Evolutionary conservation across 2,797 vertebrate species (phyloP).

Genomic region (Peromyscus melanophrys): DNA sequence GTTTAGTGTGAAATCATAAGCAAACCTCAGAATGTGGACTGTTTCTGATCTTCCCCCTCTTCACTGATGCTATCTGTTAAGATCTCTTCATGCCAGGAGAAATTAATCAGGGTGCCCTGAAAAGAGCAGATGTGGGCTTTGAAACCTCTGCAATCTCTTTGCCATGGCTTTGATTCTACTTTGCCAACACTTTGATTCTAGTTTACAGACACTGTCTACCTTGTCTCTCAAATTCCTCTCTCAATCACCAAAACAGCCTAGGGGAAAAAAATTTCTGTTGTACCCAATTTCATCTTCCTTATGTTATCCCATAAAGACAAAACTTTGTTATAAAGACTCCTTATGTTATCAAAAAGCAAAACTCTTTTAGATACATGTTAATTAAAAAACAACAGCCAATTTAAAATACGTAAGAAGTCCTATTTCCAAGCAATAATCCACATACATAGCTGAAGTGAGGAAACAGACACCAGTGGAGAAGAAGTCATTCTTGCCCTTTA

Average conservation of each 20-base stretch:
- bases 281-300: conserved; percentile 51
- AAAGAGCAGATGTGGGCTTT: conserved; percentile 18
- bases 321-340: no score
- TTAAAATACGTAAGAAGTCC: conserved; percentile 37
- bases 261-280: neutral
- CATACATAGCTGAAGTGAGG: neutral
- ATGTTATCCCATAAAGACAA: conserved; percentile 53
- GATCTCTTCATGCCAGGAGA: conserved; percentile 32
- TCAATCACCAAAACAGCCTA: conserved; percentile 58
- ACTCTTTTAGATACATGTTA: conserved; percentile 54
- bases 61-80: conserved; percentile 21
- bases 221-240: conserved; percentile 60
- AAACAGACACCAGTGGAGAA: conserved; percentile 17
- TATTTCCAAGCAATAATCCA: conserved; percentile 39
- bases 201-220: neutral
- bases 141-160: conserved; percentile 44
- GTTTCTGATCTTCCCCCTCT: conserved; percentile 35
- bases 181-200: conserved; percentile 34
- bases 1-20: conserved; percentile 51
- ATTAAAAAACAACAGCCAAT: conserved; percentile 42
- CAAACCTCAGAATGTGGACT: neutral
- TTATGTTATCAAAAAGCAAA: conserved; percentile 55
- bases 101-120: conserved; percentile 52
- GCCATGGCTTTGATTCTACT: conserved; percentile 30
- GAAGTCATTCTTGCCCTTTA: conserved; percentile 37